phyloP scores from a whole-genome alignment of 2,797 vertebrate species.

The Odontamblyopus rebecca region DNA sequence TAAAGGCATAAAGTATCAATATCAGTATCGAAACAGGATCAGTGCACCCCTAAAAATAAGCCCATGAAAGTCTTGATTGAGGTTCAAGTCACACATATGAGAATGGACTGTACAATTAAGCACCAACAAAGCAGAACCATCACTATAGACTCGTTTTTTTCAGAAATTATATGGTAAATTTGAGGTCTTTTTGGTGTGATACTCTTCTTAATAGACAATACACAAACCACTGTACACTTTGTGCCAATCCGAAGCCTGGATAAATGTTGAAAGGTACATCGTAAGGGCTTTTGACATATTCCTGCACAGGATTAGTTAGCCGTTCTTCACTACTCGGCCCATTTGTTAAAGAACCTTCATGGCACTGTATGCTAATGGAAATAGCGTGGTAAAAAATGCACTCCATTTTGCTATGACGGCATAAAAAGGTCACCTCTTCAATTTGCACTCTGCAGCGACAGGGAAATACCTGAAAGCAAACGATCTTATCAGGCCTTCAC shows the following conservation, averaged over 20 bases:
- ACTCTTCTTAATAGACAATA: neutral
- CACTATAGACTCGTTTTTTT: neutral
- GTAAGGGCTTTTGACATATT: neutral
- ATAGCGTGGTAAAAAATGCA: constrained; percentile 80
- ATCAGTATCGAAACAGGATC: no score
- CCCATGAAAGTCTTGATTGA: neutral
- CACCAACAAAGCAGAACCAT: neutral
- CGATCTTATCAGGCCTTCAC: constrained; percentile 81
- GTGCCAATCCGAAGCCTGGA: neutral
- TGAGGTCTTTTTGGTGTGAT: neutral
- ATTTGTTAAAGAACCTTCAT: neutral
- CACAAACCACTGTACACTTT: neutral
- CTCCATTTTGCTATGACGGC: constrained; percentile 83
- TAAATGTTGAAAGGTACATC: neutral
- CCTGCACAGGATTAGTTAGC: neutral
- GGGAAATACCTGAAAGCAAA: constrained; percentile 87
- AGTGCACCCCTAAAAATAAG: no score
- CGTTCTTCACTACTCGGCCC: neutral
- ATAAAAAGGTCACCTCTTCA: constrained; percentile 88
- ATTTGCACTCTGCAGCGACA: constrained; percentile 82
- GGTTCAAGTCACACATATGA: neutral
- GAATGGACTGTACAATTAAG: neutral
- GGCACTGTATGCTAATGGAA: constrained; percentile 83
- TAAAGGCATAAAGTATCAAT: no score
- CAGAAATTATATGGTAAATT: neutral